These are phyloP conservation scores for Lutjanus campechanus DNA, from an alignment of 2,797 vertebrate species.

Conservation along the genomic window DNA sequence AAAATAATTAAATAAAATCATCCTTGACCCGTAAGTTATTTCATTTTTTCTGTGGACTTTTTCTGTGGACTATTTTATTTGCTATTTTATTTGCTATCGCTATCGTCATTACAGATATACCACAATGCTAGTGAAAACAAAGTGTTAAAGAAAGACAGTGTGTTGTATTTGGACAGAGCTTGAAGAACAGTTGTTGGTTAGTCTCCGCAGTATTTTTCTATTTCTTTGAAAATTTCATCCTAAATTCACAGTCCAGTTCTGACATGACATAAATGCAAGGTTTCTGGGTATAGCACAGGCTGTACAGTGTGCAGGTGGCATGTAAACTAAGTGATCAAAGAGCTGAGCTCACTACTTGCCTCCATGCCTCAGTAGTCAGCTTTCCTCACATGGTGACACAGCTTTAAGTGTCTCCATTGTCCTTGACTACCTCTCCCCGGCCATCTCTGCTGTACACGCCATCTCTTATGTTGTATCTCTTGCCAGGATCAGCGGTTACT, in stretches of 20 bases:
- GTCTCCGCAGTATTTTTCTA: neutral
- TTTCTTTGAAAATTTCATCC: constrained; percentile 6
- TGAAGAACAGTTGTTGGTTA: neutral
- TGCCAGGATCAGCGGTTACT: constrained; percentile 67
- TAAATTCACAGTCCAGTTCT: constrained; percentile 8
- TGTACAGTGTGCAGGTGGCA: constrained; percentile 11
- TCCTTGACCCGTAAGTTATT: too few relatives aligned
- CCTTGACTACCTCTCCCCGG: constrained; percentile 58
- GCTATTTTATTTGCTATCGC: too few relatives aligned
- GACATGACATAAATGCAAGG: constrained; percentile 6
- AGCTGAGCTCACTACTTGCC: constrained; percentile 39
- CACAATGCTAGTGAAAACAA: neutral
- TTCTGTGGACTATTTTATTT: too few relatives aligned
- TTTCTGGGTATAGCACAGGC: constrained; percentile 14
- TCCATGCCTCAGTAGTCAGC: constrained; percentile 30
- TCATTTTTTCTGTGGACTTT: too few relatives aligned
- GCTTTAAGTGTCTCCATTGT: constrained; percentile 60
- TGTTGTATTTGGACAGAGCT: constrained; percentile 3
- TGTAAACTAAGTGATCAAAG: constrained; percentile 46
- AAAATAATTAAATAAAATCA: too few relatives aligned
- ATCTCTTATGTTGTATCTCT: constrained; percentile 65
- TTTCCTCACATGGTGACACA: constrained; percentile 39
- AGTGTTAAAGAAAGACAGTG: neutral
- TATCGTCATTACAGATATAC: too few relatives aligned
- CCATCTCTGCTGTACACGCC: constrained; percentile 31